These are phyloP conservation scores for Hirundichthys speculiger DNA, from an alignment of 2,113 vertebrate species.

Conservation along the genomic window DNA sequence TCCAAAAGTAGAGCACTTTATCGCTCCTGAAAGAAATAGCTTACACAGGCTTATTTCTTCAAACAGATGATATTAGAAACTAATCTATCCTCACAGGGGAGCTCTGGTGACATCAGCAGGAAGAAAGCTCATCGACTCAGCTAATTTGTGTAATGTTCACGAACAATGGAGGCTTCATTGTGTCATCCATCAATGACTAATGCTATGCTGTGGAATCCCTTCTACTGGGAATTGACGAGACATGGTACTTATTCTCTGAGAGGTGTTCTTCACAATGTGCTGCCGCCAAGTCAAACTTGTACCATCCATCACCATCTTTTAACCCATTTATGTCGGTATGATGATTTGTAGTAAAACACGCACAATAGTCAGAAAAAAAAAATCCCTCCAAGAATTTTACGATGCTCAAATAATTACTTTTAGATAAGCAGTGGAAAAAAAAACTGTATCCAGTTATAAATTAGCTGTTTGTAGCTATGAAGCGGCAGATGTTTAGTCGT, in stretches of 20 bases:
- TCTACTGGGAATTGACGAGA: conserved; percentile 45
- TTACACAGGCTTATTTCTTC: conserved; percentile 37
- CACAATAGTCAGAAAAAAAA: background rate
- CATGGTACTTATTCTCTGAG: conserved; percentile 34
- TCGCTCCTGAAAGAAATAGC: conserved; percentile 19
- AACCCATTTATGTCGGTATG: background rate
- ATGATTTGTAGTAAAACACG: background rate
- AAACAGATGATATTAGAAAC: conserved; percentile 39
- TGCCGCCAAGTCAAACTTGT: conserved; percentile 18
- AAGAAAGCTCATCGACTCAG: conserved; percentile 34
- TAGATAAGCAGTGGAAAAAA: too few relatives aligned
- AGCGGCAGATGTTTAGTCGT: too few relatives aligned
- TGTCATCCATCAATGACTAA: conserved; percentile 66
- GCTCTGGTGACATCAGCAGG: conserved; percentile 49
- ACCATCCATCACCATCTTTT: conserved; percentile 7
- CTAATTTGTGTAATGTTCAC: conserved; percentile 59
- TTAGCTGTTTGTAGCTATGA: too few relatives aligned
- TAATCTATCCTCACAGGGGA: conserved; percentile 45
- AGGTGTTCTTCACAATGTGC: conserved; percentile 10
- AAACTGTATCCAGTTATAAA: too few relatives aligned
- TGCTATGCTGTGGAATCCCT: conserved; percentile 27
- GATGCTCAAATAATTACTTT: too few relatives aligned
- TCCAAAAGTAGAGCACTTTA: conserved; percentile 17
- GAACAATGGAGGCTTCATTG: conserved; percentile 49
- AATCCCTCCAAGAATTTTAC: too few relatives aligned